phyloP scores from a whole-genome alignment of 2,797 vertebrate genomes.

The Amphiprion clarkii region DNA sequence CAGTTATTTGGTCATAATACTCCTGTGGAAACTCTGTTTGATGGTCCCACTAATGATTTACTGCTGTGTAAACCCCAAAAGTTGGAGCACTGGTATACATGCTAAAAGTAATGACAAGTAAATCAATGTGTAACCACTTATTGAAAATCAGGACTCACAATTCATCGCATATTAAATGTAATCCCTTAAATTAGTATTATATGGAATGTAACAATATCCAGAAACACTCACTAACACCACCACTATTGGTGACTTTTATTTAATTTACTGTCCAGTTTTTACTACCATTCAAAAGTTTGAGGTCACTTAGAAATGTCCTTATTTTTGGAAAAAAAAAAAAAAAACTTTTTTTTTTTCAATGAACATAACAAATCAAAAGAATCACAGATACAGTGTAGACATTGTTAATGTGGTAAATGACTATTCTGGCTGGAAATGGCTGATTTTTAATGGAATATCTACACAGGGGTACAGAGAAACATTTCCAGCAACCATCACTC shows the following conservation, averaged over 20 bases:
- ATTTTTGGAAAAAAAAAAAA: no score
- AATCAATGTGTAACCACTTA: background rate
- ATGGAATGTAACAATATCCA: background rate
- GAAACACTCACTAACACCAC: background rate
- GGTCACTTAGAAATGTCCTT: no score
- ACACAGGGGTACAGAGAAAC: no score
- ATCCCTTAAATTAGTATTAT: background rate
- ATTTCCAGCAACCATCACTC: no score
- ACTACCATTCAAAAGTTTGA: no score
- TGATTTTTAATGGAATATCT: no score
- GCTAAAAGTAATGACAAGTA: background rate
- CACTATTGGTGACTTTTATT: background rate
- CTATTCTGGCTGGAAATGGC: no score
- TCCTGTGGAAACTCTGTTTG: slow-evolving; percentile 1
- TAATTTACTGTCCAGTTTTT: background rate
- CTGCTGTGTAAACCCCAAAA: background rate
- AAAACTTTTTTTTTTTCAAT: no score
- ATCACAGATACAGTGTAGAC: no score
- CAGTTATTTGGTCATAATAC: background rate
- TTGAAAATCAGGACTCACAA: slow-evolving; percentile 2
- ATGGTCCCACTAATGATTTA: background rate
- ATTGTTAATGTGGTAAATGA: no score
- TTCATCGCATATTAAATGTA: background rate
- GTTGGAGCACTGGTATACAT: background rate
- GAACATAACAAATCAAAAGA: no score